Evolutionary conservation across 2,113 vertebrate species (phyloP), one percentile per base, ranked within the genome.

Genomic region (Numida meleagris): DNA sequence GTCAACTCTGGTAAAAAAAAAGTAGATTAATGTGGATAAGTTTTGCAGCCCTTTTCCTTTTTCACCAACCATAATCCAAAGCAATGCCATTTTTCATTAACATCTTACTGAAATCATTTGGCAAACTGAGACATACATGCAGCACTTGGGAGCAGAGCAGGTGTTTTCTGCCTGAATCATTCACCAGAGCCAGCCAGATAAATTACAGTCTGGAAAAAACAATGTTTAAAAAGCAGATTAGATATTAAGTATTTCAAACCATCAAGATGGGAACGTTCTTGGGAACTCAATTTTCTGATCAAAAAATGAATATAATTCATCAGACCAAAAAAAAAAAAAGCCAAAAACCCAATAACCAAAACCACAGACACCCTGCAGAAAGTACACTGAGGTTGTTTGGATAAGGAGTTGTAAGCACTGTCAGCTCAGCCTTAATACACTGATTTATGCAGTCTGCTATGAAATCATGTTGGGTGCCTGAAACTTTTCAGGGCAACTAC

Each of bases 41-140:
- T 87, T 92, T 92, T 89, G 73, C 58, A 82, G 75, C 58, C 40
- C 33, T 89, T 70, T 82, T 78, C 11, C 34, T 82, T 82, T 87
- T 50, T 89, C 19, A 62, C 59, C 34, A 76, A 50, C 53, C 27
- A 46, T 81, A 92, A 68, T 43, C 70, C 62, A 87, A 51, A 87
- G 67, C 82, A 85, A 58, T 6, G 19, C 50, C 78, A 70, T 55
- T 92, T 94, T 92, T 62, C 87, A 85, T 79, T 85, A 46, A 53
- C 5, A 7, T 85, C 79, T 92, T 89, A 76, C 84, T 73, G 58
- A 82, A 92, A 42, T 12, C 4, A 29, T 78, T 36, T 84, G 59
- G 58, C 81, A 79, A 20, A 66, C 15, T 68, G 40, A 90, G 53
- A 31, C 66, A 68, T 55, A 89, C 61, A 71, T 87, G 66, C 43